Evolutionary conservation across 2,888 invertebrate genomes (phyloP), one percentile per base, ranked within the genome.

Genomic region (Caenorhabditis angaria): DNA sequence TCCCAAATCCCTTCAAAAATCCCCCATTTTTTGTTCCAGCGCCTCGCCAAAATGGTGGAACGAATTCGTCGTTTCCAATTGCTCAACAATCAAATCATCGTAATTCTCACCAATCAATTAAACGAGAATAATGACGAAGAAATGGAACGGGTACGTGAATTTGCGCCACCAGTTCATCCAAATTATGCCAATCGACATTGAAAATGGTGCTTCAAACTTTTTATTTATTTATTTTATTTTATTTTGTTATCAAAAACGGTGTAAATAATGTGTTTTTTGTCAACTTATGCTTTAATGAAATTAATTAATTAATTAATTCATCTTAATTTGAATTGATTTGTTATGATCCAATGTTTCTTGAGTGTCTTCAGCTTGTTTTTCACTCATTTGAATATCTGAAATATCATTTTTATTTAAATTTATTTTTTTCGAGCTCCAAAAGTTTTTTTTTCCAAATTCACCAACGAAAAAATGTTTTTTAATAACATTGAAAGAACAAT

Each of bases 41-140:
- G 93, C 80, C 90, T 97, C 81, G 95, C 96, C 87, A 92, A 94
- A 65, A 96, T 97, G 96, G 95, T 96, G 72, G 97, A 99, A 89
- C 91, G 97, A 77, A 95, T 99, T 86, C 91, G 97, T 55, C 92
- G 97, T 69, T 97, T 97, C 90, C 97, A 99, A 90, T 95, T 99
- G 74, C 91, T 99, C 66, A 99, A 99, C 90, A 95, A 95, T 14
- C 97, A 75, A 35, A 81, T 86, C 24, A 80, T 86, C 48, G 67
- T 83, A 4, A 72, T 83, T 2, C 64, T 86, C 14, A 70, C 72
- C 53, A 82, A 79, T 65, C 79, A 79, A 59, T 61, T 78, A 56
- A 63, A 69, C 14, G 72, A 77, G 22, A 66, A 65, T 25, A 66
- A 70, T 53, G 70, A 76, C 62, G 81, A 69, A 51, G 70, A 93